phyloP scores from a whole-genome alignment of 1,140 invertebrate genomes.

The Pseudomyrmex gracilis region DNA sequence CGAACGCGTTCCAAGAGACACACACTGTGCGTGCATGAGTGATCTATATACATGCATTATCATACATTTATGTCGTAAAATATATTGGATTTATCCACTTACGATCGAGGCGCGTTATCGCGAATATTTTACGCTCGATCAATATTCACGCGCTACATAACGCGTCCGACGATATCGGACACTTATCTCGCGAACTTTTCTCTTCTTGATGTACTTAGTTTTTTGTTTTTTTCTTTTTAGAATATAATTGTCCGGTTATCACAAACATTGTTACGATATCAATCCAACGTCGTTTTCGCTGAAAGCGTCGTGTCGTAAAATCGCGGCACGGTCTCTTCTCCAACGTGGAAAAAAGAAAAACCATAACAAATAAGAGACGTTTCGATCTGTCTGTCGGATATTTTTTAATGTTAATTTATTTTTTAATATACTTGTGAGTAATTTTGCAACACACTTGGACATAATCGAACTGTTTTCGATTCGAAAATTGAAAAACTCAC shows the following conservation, averaged over 20 bases:
- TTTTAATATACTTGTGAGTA: too few relatives aligned
- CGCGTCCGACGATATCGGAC: conserved; percentile 10
- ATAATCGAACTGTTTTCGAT: too few relatives aligned
- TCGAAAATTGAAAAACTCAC: too few relatives aligned
- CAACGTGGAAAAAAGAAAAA: too few relatives aligned
- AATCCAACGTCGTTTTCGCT: background rate
- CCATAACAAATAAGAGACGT: background rate
- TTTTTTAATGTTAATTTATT: too few relatives aligned
- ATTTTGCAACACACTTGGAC: too few relatives aligned
- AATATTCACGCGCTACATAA: conserved; percentile 39
- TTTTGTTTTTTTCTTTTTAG: conserved; percentile 17
- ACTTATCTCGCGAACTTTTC: background rate
- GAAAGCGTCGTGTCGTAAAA: too few relatives aligned
- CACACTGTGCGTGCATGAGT: background rate
- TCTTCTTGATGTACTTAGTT: background rate
- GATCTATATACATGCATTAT: background rate
- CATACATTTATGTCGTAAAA: conserved; percentile 30
- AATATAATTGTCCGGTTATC: background rate
- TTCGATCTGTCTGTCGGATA: too few relatives aligned
- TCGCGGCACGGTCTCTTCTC: too few relatives aligned
- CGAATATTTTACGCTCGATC: conserved; percentile 20
- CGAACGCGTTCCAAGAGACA: background rate
- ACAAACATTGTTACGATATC: background rate
- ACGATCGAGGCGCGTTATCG: conserved; percentile 21
- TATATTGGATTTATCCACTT: conserved; percentile 38